Evolutionary conservation across 2,888 invertebrate genomes (phyloP), one percentile per base, ranked within the genome.

Genomic region (Nomada fabriciana): DNA sequence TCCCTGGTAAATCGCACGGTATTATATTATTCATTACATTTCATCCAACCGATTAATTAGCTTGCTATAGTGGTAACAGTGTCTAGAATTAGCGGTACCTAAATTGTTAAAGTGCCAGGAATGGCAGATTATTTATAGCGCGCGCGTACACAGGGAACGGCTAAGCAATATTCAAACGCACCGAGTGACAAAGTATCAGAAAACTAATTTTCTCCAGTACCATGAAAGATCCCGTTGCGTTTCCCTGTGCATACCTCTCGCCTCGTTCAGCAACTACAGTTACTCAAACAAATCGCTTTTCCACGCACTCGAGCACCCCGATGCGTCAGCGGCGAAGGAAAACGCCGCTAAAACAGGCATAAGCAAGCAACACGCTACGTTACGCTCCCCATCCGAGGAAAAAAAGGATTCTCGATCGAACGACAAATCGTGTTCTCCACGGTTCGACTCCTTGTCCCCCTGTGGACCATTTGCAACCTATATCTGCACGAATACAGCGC

Each of bases 271-370:
- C 11, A 10, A 42, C 23, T 68, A 68, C 53, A 42, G 68, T 55
- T 68, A 67, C 52, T 47, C 36, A 68, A 68, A 55, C 68, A 53
- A 68, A 68, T 55, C 53, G 11, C 53, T 53, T 68, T 68, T 68
- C 68, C 53, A n/a, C 11, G 18, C 36, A 23, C 42, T 42, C 36
- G 23, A 42, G 15, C 55, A 68, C 42, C 55, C 68, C 23, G 15
- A 29, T 52, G 20, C 52, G n/a, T 20, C 50, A 20, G 23, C 36
- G 13, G 15, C 36, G 7, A 7, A 0, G 20, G 15, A 15, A 67
- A 53, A 67, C 3, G n/a, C 15, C 2, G 4, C 15, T 15, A 36
- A 67, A 53, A 52, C 53, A 2, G 29, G 52, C 20, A 4, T 20
- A 20, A 52, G 18, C 68, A 23, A 23, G 20, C 18, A 36, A 18